Base-by-base conservation (phyloP, 2,797 vertebrate genomes). In the Trachops cirrhosus region DNA sequence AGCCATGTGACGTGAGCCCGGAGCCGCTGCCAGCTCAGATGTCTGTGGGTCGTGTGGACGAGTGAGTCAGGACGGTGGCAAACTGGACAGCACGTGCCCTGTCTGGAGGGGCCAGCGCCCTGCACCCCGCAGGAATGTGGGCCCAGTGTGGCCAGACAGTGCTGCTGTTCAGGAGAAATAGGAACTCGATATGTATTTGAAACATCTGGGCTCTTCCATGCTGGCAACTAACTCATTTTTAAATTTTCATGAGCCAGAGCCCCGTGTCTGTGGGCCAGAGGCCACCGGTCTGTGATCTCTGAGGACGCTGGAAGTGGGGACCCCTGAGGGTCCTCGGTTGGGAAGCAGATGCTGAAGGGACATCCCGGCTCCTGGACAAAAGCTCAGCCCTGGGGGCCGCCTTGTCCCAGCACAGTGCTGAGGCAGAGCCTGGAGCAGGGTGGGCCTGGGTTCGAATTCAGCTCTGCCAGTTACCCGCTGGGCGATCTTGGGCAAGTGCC, bases 1-100 rank as follows among this genome's bases (percentile, higher is more conserved):
- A 26, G 86, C 10, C 0, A 0, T 0, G 26, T 19, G 22, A 9
- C 0, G 0, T 19, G 39, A 48, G 34, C 84, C 67, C 0, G 4
- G 41, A 44, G 64, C 34, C 9, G 0, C 22, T 6, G 67, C 48
- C 29, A 9, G 34, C 50, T 39, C 26, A 3, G 4, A 18, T 12
- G 85, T 41, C 70, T 82, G n/a, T 19, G 15, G 73, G 48, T 64
- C 41, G 50, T 24, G 26, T 0, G 0, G 67, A 8, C 1, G 3
- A n/a, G 15, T 46, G 83, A 50, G 71, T 41, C 78, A 26, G 78
- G 52, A 34, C 1, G 0, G 6, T 1, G 37, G 52, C 39, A 7
- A 10, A 39, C 29, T 1, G 29, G 77, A 68, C 5, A 12, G 64
- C 85, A 68, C 29, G 0, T 3, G 50, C 50, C 67, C 44, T 4